Conservation (phyloP, 2,888 invertebrate genomes). For the Thecophora atra region DNA sequence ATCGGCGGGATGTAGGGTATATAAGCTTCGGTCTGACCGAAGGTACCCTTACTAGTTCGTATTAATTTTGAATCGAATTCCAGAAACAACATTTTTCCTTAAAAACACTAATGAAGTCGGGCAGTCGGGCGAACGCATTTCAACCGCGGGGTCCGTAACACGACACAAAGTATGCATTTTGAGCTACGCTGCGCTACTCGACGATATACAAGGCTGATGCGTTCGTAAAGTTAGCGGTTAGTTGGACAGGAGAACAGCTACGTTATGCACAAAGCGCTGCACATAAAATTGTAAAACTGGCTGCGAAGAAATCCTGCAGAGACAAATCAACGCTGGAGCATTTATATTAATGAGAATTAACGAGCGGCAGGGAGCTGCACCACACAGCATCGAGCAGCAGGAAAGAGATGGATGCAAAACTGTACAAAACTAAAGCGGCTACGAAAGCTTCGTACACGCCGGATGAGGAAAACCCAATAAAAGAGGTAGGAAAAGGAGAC, state of each 20-base stretch:
- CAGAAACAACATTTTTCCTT: neutral
- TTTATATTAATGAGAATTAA: slow-evolving; percentile 34
- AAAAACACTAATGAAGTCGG: slow-evolving; percentile 1
- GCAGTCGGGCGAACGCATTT: neutral
- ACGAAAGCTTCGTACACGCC: slow-evolving; percentile 10
- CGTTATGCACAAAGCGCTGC: neutral
- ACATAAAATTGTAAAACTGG: slow-evolving; percentile 11
- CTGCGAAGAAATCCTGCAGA: neutral
- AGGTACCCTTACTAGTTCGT: too few species aligned
- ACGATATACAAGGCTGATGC: neutral
- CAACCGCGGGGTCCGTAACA: neutral
- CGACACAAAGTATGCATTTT: neutral
- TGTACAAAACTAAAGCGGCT: slow-evolving; percentile 21
- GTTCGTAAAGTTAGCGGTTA: neutral
- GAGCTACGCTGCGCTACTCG: neutral
- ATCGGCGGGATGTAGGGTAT: too few species aligned
- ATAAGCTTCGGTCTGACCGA: too few species aligned
- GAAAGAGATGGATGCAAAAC: neutral
- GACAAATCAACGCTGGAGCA: slow-evolving; percentile 28
- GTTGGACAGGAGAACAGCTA: slow-evolving; percentile 2
- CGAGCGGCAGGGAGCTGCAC: neutral
- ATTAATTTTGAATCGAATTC: neutral
- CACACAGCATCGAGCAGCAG: neutral
- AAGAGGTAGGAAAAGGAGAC: neutral
- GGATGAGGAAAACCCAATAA: neutral